Evolutionary conservation across 2,888 invertebrate species (phyloP).

Genomic region (Tricholauxania praeusta): DNA sequence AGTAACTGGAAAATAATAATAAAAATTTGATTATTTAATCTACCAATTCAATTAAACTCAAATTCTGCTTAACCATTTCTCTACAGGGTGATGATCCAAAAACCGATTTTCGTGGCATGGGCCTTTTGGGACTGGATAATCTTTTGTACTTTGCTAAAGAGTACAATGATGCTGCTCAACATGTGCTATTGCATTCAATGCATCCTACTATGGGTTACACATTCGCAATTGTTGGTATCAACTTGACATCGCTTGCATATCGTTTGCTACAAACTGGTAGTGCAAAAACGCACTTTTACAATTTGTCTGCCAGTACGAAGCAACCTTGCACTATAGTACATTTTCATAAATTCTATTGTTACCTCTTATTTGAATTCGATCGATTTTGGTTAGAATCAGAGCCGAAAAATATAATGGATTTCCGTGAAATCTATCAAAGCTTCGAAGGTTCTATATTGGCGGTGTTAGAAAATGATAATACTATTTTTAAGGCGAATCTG

Average conservation of each 20-base stretch:
- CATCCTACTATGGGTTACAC: slow-evolving; percentile 92
- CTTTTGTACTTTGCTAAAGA: slow-evolving; percentile 87
- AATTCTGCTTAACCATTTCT: neutral
- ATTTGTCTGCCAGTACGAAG: slow-evolving; percentile 72
- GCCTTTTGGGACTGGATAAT: slow-evolving; percentile 92
- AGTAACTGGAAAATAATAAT: neutral
- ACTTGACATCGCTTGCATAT: slow-evolving; percentile 92
- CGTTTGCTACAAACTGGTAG: slow-evolving; percentile 82
- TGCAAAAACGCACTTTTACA: slow-evolving; percentile 93
- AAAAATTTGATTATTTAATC: slow-evolving; percentile 3
- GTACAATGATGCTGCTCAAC: slow-evolving; percentile 82
- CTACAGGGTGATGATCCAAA: slow-evolving; percentile 92
- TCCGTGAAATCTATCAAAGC: slow-evolving; percentile 85
- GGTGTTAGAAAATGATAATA: slow-evolving; percentile 76
- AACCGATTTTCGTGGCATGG: slow-evolving; percentile 99
- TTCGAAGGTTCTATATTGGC: slow-evolving; percentile 83
- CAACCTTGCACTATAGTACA: slow-evolving; percentile 76
- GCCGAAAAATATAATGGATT: slow-evolving; percentile 96
- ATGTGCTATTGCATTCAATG: slow-evolving; percentile 87
- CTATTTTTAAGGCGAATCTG: slow-evolving; percentile 84
- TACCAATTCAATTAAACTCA: slow-evolving; percentile 11
- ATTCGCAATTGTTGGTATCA: slow-evolving; percentile 94
- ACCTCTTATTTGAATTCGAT: slow-evolving; percentile 94
- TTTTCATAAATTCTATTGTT: slow-evolving; percentile 95
- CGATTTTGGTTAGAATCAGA: slow-evolving; percentile 93